Conservation (phyloP, 2,797 vertebrate genomes). For the Trichosurus vulpecula region DNA sequence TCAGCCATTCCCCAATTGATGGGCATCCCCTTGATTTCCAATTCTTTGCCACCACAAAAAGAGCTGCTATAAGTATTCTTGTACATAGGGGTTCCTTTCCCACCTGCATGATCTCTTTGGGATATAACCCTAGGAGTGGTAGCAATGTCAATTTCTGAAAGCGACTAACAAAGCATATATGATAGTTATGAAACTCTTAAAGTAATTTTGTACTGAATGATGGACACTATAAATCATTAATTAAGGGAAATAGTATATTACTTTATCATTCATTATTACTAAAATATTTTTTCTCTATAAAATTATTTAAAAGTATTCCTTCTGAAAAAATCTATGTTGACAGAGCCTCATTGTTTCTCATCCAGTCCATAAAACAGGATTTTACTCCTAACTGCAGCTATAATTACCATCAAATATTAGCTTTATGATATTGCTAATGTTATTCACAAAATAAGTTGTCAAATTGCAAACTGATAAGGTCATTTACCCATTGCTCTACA, state of each 20-base stretch:
- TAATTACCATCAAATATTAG: background rate
- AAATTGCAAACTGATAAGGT: background rate
- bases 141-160: background rate
- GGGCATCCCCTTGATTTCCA: too few species aligned
- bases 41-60: too few species aligned
- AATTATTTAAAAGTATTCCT: conserved; percentile 15
- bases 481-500: background rate
- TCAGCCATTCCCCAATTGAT: too few species aligned
- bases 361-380: background rate
- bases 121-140: too few species aligned
- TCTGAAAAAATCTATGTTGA: conserved; percentile 43
- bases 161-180: conserved; percentile 4
- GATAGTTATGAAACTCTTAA: conserved; percentile 20
- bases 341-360: conserved; percentile 3
- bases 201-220: background rate
- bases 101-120: too few species aligned
- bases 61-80: too few species aligned
- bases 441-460: background rate
- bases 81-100: too few species aligned
- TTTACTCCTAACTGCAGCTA: background rate
- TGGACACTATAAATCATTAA: conserved; percentile 16
- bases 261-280: conserved; percentile 27
- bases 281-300: conserved; percentile 23
- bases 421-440: background rate
- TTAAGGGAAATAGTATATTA: background rate